These are phyloP conservation scores for Dicrostonyx torquatus DNA, from an alignment of 2,797 vertebrate genomes.

Conservation along the genomic window DNA sequence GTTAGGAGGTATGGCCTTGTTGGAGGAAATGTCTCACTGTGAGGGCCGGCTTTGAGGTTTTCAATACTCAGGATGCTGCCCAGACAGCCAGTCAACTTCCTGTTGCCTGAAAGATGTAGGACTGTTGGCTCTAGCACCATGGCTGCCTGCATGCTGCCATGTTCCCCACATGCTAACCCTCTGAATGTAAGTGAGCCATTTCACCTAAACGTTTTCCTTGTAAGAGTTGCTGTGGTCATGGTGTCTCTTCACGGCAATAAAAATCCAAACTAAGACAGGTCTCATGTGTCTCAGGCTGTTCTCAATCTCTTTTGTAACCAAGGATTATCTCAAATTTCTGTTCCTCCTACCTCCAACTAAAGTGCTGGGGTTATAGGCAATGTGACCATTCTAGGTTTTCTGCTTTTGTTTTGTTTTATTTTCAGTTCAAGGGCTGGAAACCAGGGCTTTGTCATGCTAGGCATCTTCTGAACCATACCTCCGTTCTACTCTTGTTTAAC, in stretches of 20 bases:
- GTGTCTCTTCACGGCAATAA: background rate
- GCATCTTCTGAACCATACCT: background rate
- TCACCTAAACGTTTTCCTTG: background rate
- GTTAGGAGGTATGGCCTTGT: background rate
- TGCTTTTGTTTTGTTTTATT: background rate
- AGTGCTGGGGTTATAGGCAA: background rate
- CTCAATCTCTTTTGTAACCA: background rate
- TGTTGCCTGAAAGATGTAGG: background rate
- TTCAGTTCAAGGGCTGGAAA: background rate
- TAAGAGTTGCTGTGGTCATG: background rate
- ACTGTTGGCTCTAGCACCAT: background rate
- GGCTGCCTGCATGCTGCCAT: background rate
- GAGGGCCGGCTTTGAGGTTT: background rate
- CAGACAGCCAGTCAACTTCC: background rate
- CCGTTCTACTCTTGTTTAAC: background rate
- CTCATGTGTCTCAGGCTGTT: background rate
- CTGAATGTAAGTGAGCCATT: background rate
- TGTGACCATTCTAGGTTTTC: background rate
- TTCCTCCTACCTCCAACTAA: background rate
- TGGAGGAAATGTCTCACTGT: background rate
- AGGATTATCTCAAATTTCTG: background rate
- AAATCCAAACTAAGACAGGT: background rate
- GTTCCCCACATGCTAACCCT: background rate
- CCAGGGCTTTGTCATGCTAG: background rate
- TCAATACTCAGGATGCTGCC: background rate